Percentiles rank a stretch among this genome's conserved stretches.
These are phyloP conservation scores for Speoplatyrhinus poulsoni DNA, from an alignment of 2,113 vertebrate genomes.

Conservation along the genomic window DNA sequence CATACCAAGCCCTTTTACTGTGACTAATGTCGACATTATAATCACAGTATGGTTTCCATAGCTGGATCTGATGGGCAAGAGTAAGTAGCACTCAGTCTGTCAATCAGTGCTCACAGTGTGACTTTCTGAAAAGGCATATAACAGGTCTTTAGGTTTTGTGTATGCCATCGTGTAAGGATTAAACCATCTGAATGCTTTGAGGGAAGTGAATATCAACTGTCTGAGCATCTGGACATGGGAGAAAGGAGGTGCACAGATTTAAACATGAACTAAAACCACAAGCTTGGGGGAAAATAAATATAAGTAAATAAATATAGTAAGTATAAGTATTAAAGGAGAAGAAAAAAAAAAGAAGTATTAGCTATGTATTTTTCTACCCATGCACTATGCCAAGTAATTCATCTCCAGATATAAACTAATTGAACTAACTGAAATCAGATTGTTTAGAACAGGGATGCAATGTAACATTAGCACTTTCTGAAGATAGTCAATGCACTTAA, in stretches of 20 bases:
- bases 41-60: conserved; percentile 41
- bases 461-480: not conserved
- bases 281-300: no score
- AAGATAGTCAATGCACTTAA: no score
- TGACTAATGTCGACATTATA: conserved; percentile 53
- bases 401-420: no score
- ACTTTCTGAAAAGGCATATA: conserved; percentile 23
- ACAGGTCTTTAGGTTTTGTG: conserved; percentile 41
- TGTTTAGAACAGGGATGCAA: conserved; percentile 7
- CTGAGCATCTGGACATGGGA: conserved; percentile 23
- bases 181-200: conserved; percentile 32
- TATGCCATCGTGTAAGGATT: conserved; percentile 40
- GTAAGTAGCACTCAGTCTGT: conserved; percentile 33
- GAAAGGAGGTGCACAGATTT: no score
- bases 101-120: conserved; percentile 13
- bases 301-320: no score
- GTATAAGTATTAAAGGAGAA: no score
- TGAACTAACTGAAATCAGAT: no score
- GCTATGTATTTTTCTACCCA: no score
- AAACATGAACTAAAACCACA: no score
- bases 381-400: no score
- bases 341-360: no score
- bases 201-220: conserved; percentile 16
- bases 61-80: conserved; percentile 63
- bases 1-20: conserved; percentile 44